Percentiles rank a stretch among this genome's conserved stretches.
These are phyloP conservation scores for Anarrhichthys ocellatus DNA, from an alignment of 2,113 vertebrate genomes.

Conservation along the genomic window DNA sequence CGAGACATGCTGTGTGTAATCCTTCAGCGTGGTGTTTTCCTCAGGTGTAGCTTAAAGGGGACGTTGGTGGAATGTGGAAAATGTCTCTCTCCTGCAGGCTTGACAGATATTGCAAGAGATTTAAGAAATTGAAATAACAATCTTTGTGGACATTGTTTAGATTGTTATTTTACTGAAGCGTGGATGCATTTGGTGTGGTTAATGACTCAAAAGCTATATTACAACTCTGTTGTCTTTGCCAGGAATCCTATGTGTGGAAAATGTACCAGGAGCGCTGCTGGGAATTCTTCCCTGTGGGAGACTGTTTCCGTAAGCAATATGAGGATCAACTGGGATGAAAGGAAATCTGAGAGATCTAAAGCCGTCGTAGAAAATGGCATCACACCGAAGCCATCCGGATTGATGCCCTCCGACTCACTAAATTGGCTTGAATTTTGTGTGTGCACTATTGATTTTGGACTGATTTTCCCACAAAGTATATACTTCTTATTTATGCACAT, in stretches of 20 bases:
- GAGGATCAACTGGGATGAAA: constrained; percentile 82
- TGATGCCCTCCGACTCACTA: constrained; percentile 39
- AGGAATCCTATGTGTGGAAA: constrained; percentile 86
- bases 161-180: neutral
- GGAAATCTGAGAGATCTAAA: constrained; percentile 54
- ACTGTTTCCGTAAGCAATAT: constrained; percentile 86
- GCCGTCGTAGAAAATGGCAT: constrained; percentile 40
- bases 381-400: constrained; percentile 26
- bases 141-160: neutral
- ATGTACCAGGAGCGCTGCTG: constrained; percentile 86
- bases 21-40: neutral
- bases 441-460: constrained; percentile 23
- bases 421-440: constrained; percentile 38
- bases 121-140: neutral
- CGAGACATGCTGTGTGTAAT: neutral
- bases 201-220: constrained; percentile 34
- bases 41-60: constrained; percentile 19
- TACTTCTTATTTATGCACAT: neutral
- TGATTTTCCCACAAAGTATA: constrained; percentile 1
- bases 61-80: constrained; percentile 2
- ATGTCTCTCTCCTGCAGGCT: neutral
- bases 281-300: constrained; percentile 86
- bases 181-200: neutral
- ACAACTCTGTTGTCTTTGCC: constrained; percentile 51
- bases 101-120: neutral